These are phyloP conservation scores for Callyntrura guangdongensis DNA, from an alignment of 2,888 invertebrate species.

Conservation along the genomic window DNA sequence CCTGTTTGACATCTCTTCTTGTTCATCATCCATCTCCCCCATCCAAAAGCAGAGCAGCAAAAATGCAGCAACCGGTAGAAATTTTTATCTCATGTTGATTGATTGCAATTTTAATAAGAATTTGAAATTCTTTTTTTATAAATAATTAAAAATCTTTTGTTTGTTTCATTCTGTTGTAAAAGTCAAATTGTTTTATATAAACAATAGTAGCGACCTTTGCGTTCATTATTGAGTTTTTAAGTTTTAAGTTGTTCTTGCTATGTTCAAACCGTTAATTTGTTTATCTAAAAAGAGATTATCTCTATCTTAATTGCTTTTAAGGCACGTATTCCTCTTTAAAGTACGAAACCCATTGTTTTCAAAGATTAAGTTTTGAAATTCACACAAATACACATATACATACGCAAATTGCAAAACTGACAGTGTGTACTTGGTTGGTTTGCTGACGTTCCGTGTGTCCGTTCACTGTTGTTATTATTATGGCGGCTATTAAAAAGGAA, in stretches of 20 bases:
- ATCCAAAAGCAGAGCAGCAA: conserved; percentile 55
- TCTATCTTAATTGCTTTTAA: conserved; percentile 13
- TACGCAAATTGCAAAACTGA: conserved; percentile 18
- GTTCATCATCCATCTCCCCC: no score
- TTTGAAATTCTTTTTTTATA: conserved; percentile 27
- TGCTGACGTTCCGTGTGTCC: conserved; percentile 62
- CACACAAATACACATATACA: no score
- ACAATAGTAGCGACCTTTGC: conserved; percentile 26
- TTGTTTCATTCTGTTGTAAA: conserved; percentile 40
- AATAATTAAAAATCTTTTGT: conserved; percentile 27
- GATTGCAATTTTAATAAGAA: conserved; percentile 19
- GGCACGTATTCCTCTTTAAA: conserved; percentile 5
- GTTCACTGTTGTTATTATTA: conserved; percentile 51
- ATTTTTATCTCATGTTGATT: conserved; percentile 60
- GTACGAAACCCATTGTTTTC: not conserved
- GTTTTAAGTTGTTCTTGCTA: not conserved
- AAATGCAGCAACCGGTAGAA: conserved; percentile 79
- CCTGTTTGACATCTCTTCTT: conserved; percentile 10
- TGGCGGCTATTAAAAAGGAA: conserved; percentile 77
- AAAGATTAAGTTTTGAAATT: not conserved
- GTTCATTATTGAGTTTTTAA: not conserved
- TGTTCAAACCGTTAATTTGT: not conserved
- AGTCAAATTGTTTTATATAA: not conserved
- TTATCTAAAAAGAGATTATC: conserved; percentile 12
- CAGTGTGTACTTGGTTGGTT: conserved; percentile 47